Conservation (phyloP, 2,113 vertebrate genomes). For the human (Homo sapiens) region GRCh38 chr15:50148501-50149000, state of each 20-base stretch:
- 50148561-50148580: background rate
- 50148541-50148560: background rate
- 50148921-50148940: background rate
- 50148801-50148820: background rate
- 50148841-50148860: background rate
- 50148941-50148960: background rate
- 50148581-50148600: background rate
- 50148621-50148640: background rate
- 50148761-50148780: background rate
- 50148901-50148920: background rate
- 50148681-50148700: background rate
- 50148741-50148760: background rate
- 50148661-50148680: background rate
- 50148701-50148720: background rate
- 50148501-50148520: background rate
- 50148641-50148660: background rate
- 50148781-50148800: background rate
- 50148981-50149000: background rate
- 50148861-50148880: background rate
- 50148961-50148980: background rate
- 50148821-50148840: constrained; percentile 5
- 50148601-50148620: background rate
- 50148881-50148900: background rate
- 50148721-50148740: background rate
- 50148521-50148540: background rate